phyloP scores from a whole-genome alignment of 2,888 invertebrate species.

The Brachycybe producta region DNA sequence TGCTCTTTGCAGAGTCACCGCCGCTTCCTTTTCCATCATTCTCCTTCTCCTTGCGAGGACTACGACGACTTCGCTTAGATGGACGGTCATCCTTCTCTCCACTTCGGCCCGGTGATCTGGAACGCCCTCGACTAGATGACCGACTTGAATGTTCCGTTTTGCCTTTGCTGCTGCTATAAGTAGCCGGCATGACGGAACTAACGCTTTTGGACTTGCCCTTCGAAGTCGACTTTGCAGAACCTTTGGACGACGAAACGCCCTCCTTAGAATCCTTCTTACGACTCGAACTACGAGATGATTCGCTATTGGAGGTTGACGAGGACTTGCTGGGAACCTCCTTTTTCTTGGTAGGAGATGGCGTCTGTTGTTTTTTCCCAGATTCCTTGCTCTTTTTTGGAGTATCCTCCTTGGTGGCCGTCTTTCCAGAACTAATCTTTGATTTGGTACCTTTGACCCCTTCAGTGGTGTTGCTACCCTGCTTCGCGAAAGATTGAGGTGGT shows the following conservation, averaged over 20 bases:
- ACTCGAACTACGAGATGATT: background rate
- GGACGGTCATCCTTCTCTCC: background rate
- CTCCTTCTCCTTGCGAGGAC: constrained; percentile 3
- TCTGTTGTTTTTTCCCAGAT: background rate
- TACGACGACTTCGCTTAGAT: background rate
- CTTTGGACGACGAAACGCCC: too few species aligned
- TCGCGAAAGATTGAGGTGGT: background rate
- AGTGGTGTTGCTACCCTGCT: background rate
- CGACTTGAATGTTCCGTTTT: background rate
- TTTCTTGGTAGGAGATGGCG: background rate
- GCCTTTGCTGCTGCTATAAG: background rate
- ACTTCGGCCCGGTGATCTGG: constrained; percentile 4
- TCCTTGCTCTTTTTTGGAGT: background rate
- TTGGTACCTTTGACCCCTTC: background rate
- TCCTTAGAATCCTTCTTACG: background rate
- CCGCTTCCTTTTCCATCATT: background rate
- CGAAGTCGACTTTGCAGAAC: background rate
- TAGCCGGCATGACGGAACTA: too few species aligned
- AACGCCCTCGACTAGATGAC: background rate
- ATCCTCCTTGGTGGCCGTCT: background rate
- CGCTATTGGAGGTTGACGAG: background rate
- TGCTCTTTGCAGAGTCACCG: background rate
- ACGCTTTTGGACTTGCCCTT: background rate
- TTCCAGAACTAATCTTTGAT: background rate
- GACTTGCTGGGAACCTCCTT: background rate